Evolutionary conservation across 2,888 invertebrate genomes (phyloP).

Genomic region (Scaeva pyrastri): DNA sequence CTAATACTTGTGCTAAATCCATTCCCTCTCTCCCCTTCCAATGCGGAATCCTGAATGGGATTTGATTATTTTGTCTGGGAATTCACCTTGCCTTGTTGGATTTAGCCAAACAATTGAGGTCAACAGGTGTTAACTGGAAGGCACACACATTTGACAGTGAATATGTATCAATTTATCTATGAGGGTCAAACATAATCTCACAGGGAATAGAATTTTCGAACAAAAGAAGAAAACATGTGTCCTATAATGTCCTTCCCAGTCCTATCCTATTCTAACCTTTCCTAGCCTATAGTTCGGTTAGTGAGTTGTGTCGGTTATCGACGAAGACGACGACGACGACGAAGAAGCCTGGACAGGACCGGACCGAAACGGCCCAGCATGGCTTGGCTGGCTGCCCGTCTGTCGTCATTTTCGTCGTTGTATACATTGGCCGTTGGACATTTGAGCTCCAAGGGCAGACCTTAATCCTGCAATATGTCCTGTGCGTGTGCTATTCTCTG

Average conservation of each 20-base stretch:
- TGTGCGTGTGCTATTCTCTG: slow-evolving; percentile 27
- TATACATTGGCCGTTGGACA: slow-evolving; percentile 5
- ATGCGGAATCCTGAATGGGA: slow-evolving; percentile 29
- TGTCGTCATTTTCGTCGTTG: background rate
- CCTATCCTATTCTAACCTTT: background rate
- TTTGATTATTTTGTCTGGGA: slow-evolving; percentile 48
- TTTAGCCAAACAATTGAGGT: slow-evolving; percentile 40
- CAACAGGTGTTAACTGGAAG: slow-evolving; percentile 39
- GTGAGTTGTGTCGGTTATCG: slow-evolving; percentile 3
- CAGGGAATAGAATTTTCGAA: slow-evolving; percentile 38
- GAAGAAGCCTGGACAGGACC: too few species aligned
- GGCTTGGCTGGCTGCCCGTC: background rate
- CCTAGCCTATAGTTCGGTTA: background rate
- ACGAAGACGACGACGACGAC: too few species aligned
- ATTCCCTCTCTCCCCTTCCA: slow-evolving; percentile 11
- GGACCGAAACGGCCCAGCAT: too few species aligned
- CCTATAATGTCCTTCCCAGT: background rate
- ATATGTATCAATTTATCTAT: slow-evolving; percentile 48
- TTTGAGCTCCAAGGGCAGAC: slow-evolving; percentile 20
- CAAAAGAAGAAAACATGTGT: slow-evolving; percentile 44
- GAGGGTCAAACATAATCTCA: slow-evolving; percentile 39
- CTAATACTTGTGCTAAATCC: slow-evolving; percentile 9
- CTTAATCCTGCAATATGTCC: slow-evolving; percentile 39
- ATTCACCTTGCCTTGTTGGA: slow-evolving; percentile 44
- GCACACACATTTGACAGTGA: slow-evolving; percentile 39